Conservation (phyloP, 2,113 vertebrate genomes). For the Ceyx melanurus region DNA sequence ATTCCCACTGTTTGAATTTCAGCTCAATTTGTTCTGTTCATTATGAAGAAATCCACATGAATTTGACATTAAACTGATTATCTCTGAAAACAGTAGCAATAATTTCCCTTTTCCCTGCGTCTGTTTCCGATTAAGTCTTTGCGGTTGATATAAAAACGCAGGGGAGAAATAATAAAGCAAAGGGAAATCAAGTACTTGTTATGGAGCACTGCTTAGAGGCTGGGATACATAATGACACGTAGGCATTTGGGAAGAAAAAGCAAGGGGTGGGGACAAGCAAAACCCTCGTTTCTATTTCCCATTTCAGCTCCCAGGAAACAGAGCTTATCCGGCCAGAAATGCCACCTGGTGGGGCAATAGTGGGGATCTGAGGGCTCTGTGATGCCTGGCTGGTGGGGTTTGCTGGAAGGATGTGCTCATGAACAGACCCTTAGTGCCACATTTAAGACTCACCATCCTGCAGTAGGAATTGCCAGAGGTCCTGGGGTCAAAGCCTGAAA, state of each 20-base stretch:
- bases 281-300: neutral
- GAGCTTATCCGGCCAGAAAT: neutral
- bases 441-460: neutral
- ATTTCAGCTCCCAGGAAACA: neutral
- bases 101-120: constrained; percentile 42
- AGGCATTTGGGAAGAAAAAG: neutral
- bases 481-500: neutral
- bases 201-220: neutral
- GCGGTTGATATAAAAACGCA: constrained; percentile 43
- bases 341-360: neutral
- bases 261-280: neutral
- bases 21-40: constrained; percentile 62
- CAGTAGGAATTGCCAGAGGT: neutral
- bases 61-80: constrained; percentile 69
- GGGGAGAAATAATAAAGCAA: constrained; percentile 47
- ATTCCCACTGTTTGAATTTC: constrained; percentile 63
- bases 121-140: constrained; percentile 64
- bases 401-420: neutral
- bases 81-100: constrained; percentile 56
- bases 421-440: neutral
- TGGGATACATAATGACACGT: neutral
- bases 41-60: constrained; percentile 69
- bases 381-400: neutral
- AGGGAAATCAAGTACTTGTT: constrained; percentile 36
- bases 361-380: neutral